Evolutionary conservation across 2,113 vertebrate species (phyloP).

Genomic region (Antigone vipio): DNA sequence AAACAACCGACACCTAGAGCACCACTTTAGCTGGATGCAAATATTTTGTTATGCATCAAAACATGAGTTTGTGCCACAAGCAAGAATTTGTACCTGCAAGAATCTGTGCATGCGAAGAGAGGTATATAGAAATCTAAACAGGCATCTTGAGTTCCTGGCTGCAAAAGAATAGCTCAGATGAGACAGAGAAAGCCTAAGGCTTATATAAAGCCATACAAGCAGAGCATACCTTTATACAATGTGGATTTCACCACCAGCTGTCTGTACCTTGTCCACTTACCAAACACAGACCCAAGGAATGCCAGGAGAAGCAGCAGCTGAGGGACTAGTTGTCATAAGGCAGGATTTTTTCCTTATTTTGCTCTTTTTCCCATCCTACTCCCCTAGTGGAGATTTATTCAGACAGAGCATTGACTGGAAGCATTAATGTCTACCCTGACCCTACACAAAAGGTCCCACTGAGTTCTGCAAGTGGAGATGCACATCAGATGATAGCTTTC

Average conservation of each 20-base stretch:
- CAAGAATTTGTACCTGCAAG: neutral
- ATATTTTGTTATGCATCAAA: neutral
- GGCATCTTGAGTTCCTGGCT: neutral
- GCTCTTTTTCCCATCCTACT: neutral
- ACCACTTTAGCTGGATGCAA: neutral
- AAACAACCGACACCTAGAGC: neutral
- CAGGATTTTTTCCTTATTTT: neutral
- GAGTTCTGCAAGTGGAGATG: neutral
- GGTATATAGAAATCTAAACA: neutral
- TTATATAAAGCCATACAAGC: neutral
- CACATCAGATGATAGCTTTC: neutral
- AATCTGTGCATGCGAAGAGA: neutral
- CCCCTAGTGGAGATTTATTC: neutral
- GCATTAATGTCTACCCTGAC: neutral
- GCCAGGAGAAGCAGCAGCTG: neutral
- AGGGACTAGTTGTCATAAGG: neutral
- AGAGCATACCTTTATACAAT: neutral
- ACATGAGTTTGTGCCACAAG: neutral
- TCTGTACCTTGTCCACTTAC: neutral
- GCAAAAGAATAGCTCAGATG: neutral
- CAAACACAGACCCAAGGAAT: neutral
- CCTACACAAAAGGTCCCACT: neutral
- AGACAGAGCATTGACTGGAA: neutral
- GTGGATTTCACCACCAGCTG: neutral
- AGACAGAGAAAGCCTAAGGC: neutral